A percentile compares a stretch with the other conserved stretches of the same genome.
Evolutionary conservation across 2,888 invertebrate species (phyloP).

Genomic region (Thumatha senex): DNA sequence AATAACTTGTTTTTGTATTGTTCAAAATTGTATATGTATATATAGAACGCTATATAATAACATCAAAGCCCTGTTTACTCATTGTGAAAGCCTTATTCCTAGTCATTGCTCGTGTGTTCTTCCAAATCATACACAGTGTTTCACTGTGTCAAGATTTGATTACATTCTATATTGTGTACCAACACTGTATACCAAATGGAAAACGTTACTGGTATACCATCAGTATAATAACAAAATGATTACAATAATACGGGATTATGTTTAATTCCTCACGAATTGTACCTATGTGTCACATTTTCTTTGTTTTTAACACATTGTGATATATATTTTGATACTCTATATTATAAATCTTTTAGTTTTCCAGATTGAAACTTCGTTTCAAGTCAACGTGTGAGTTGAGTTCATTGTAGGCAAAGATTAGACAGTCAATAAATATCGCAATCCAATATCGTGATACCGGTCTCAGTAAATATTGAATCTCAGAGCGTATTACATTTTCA

Average conservation of each 20-base stretch:
- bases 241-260: conserved; percentile 23
- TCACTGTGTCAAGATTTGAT: conserved; percentile 9
- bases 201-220: conserved; percentile 38
- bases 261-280: conserved; percentile 21
- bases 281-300: too few relatives aligned
- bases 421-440: too few relatives aligned
- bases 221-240: conserved; percentile 33
- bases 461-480: too few relatives aligned
- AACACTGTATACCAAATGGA: conserved; percentile 33
- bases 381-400: too few relatives aligned
- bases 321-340: too few relatives aligned
- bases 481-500: too few relatives aligned
- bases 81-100: conserved; percentile 74
- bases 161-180: conserved; percentile 12
- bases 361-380: too few relatives aligned
- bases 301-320: too few relatives aligned
- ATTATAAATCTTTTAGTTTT: not conserved
- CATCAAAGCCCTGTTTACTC: conserved; percentile 80
- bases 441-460: too few relatives aligned
- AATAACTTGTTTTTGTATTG: conserved; percentile 73
- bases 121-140: conserved; percentile 41
- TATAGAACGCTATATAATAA: conserved; percentile 76
- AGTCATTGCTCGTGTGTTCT: conserved; percentile 48
- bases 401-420: too few relatives aligned
- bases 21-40: conserved; percentile 79